A percentile compares a stretch with the other conserved stretches of the same genome.
phyloP scores from a whole-genome alignment of 1,140 invertebrate genomes.

The Leptinotarsa undecemlineata region DNA sequence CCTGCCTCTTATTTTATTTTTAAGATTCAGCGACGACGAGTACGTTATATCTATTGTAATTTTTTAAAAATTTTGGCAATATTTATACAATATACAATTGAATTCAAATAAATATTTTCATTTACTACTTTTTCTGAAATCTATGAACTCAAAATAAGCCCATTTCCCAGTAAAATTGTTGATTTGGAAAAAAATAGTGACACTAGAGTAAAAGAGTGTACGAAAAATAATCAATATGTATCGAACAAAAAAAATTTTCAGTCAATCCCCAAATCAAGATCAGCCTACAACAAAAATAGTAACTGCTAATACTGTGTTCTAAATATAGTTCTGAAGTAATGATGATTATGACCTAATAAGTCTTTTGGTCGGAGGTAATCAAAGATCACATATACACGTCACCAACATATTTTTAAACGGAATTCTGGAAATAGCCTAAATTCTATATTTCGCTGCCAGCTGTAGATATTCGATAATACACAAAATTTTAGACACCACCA shows the following conservation, averaged over 20 bases:
- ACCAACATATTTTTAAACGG: slow-evolving; percentile 36
- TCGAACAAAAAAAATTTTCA: background rate
- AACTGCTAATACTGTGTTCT: background rate
- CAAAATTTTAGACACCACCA: background rate
- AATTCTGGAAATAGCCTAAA: slow-evolving; percentile 40
- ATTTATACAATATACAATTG: slow-evolving; percentile 35
- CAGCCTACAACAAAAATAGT: background rate
- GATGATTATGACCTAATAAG: background rate
- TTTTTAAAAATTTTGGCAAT: slow-evolving; percentile 35
- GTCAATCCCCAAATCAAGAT: slow-evolving; percentile 12
- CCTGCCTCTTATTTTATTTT: slow-evolving; percentile 42
- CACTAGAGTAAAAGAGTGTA: too few relatives aligned
- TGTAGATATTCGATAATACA: slow-evolving; percentile 32
- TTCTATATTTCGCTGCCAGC: slow-evolving; percentile 25
- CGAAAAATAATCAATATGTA: too few relatives aligned
- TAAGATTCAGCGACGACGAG: slow-evolving; percentile 29
- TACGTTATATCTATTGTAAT: slow-evolving; percentile 34
- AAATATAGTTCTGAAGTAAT: background rate
- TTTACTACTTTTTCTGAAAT: background rate
- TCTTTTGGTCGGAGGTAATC: slow-evolving; percentile 26
- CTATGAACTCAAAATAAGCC: too few relatives aligned
- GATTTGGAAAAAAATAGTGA: too few relatives aligned
- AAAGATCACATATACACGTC: slow-evolving; percentile 35
- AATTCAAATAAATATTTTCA: slow-evolving; percentile 22
- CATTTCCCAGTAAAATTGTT: too few relatives aligned